Percentiles rank a stretch among this genome's conserved stretches.
phyloP scores from a whole-genome alignment of 2,888 invertebrate species.

The Cerastis leucographa region DNA sequence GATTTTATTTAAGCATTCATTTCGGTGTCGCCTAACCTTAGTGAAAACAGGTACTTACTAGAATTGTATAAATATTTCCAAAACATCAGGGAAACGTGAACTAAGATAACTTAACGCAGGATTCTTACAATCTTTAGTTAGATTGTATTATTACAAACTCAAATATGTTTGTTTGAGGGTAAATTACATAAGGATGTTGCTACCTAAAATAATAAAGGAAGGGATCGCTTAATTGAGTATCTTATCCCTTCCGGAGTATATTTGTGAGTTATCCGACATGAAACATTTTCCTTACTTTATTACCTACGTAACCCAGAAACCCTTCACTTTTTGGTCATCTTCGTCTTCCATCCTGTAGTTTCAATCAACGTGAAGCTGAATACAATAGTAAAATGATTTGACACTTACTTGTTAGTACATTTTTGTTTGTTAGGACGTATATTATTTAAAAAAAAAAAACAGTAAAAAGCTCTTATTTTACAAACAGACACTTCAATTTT shows the following conservation, averaged over 20 bases:
- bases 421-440: no score
- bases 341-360: background rate
- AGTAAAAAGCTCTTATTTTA: no score
- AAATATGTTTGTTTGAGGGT: background rate
- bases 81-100: no score
- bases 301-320: background rate
- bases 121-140: background rate
- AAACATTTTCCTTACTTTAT: background rate
- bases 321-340: background rate
- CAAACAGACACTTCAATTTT: no score
- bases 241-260: slow-evolving; percentile 5
- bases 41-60: no score
- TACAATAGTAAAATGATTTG: background rate
- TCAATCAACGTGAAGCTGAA: background rate
- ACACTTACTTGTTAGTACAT: no score
- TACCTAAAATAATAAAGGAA: slow-evolving; percentile 21
- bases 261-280: slow-evolving; percentile 1
- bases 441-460: no score
- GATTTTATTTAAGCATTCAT: no score
- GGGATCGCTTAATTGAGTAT: slow-evolving; percentile 14
- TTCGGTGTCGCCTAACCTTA: no score
- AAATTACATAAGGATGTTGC: background rate
- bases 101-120: background rate
- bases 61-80: no score
- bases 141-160: background rate